Evolutionary conservation across 1,140 invertebrate species (phyloP).

Genomic region (Pseudomyrmex cubaensis): DNA sequence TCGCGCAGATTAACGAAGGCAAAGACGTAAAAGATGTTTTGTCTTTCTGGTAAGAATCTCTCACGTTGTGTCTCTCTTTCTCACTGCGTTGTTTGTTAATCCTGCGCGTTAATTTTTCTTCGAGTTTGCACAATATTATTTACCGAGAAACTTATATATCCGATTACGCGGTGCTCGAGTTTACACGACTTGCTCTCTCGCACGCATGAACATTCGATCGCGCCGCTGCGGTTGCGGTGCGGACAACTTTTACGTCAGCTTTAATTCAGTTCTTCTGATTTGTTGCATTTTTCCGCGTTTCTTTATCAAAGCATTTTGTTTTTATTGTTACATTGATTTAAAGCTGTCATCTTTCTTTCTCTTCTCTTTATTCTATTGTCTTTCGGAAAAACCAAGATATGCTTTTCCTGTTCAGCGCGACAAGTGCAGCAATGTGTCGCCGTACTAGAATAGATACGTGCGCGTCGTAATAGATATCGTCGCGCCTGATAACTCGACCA

Average conservation of each 20-base stretch:
- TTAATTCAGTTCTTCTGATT: neutral
- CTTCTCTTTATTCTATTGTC: too few species aligned
- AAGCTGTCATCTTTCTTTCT: neutral
- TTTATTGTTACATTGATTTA: neutral
- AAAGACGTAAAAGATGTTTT: constrained; percentile 86
- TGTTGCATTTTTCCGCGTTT: neutral
- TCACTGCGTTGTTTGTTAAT: neutral
- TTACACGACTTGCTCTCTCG: neutral
- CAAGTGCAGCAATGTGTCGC: neutral
- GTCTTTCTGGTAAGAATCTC: constrained; percentile 86
- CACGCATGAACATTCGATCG: constrained; percentile 61
- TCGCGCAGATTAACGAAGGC: constrained; percentile 87
- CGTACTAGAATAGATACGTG: constrained; percentile 40
- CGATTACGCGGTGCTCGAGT: constrained; percentile 1
- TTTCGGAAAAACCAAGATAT: neutral
- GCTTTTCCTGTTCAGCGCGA: neutral
- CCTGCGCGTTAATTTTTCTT: constrained; percentile 1
- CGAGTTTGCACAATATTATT: neutral
- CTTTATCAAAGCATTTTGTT: neutral
- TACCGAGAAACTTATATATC: neutral
- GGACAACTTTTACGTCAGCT: neutral
- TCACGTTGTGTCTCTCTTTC: neutral
- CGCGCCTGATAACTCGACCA: constrained; percentile 24
- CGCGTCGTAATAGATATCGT: too few species aligned
- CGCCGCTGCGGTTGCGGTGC: constrained; percentile 42